A percentile compares a stretch with the other conserved stretches of the same genome.
phyloP scores from a whole-genome alignment of 2,797 vertebrate species.

The Heterohyrax brucei region DNA sequence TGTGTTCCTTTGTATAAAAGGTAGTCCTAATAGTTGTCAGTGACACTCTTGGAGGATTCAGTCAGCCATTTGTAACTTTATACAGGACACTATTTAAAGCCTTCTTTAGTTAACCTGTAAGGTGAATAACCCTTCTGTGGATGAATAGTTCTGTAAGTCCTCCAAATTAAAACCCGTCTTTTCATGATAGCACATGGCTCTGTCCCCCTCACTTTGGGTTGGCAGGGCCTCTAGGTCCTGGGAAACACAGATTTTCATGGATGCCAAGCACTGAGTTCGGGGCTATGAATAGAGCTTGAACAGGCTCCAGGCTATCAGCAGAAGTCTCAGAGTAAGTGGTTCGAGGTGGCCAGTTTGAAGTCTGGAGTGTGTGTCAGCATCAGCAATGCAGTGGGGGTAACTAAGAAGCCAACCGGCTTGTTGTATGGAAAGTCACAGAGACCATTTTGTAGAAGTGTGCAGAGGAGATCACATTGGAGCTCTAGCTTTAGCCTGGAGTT shows the following conservation, averaged over 20 bases:
- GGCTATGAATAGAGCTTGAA: background rate
- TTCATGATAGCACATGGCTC: background rate
- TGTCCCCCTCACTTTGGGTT: background rate
- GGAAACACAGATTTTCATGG: background rate
- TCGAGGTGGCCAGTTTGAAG: background rate
- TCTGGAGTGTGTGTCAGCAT: background rate
- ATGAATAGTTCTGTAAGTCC: background rate
- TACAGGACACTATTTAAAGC: constrained; percentile 22
- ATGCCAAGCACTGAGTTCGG: background rate
- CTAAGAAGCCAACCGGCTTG: background rate
- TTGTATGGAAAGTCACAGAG: background rate
- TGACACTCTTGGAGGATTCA: background rate
- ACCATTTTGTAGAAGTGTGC: background rate
- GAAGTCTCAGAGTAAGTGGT: background rate
- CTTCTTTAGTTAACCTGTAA: background rate
- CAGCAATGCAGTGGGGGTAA: background rate
- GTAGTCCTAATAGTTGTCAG: constrained; percentile 42
- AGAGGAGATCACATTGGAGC: background rate
- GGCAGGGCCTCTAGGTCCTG: background rate
- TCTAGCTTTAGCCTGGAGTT: background rate
- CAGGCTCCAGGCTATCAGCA: background rate
- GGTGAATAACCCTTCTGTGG: background rate
- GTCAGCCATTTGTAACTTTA: constrained; percentile 33
- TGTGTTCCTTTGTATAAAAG: constrained; percentile 56
- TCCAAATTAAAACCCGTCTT: background rate